Evolutionary conservation across 2,888 invertebrate species (phyloP).

Genomic region (Brachypalpus laphriformis): DNA sequence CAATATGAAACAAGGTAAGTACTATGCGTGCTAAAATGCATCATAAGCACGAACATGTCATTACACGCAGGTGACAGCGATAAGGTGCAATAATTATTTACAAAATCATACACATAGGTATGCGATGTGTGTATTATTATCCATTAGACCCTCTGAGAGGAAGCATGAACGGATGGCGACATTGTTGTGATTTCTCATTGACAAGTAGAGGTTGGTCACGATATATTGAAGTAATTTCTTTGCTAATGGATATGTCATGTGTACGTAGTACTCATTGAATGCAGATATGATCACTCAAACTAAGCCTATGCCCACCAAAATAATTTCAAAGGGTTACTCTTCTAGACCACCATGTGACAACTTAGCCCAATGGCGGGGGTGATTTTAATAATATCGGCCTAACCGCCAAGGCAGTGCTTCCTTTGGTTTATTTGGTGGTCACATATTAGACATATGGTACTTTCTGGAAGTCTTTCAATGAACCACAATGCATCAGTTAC

Average conservation of each 20-base stretch:
- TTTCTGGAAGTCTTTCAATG: too few species aligned
- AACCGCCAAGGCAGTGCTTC: too few species aligned
- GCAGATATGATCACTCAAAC: background rate
- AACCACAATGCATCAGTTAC: too few species aligned
- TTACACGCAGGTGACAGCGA: slow-evolving; percentile 10
- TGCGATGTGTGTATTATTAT: background rate
- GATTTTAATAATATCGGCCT: too few species aligned
- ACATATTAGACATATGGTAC: too few species aligned
- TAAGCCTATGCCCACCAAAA: too few species aligned
- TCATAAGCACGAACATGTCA: background rate
- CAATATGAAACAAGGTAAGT: background rate
- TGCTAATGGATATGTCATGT: background rate
- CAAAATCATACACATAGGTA: background rate
- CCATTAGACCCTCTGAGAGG: background rate
- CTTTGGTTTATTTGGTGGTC: too few species aligned
- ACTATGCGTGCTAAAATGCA: slow-evolving; percentile 1
- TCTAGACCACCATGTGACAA: too few species aligned
- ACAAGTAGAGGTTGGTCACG: slow-evolving; percentile 14
- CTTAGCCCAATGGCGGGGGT: too few species aligned
- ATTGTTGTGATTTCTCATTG: slow-evolving; percentile 4
- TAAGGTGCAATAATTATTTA: slow-evolving; percentile 21
- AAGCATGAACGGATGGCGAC: background rate
- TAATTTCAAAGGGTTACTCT: too few species aligned
- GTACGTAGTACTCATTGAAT: too few species aligned
- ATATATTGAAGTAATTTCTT: background rate